phyloP scores from a whole-genome alignment of 2,113 vertebrate species.

The Pseudois nayaur region DNA sequence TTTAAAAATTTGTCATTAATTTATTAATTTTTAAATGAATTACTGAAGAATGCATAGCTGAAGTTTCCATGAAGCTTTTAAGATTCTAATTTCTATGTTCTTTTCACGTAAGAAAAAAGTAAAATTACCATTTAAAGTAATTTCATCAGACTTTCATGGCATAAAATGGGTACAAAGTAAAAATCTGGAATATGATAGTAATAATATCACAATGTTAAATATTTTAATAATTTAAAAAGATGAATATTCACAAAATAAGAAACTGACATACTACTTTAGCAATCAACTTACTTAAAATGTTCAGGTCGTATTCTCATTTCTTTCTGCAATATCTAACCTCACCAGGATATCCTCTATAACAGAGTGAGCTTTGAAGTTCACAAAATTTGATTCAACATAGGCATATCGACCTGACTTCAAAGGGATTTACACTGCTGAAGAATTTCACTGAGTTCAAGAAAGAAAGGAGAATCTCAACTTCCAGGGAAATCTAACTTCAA shows the following conservation, averaged over 20 bases:
- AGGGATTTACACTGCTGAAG: constrained; percentile 50
- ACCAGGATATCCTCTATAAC: constrained; percentile 55
- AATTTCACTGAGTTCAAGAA: constrained; percentile 67
- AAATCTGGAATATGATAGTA: not conserved
- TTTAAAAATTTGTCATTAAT: not conserved
- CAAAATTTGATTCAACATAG: constrained; percentile 67
- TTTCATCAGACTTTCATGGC: not conserved
- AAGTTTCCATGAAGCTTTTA: not conserved
- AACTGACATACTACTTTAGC: constrained; percentile 8
- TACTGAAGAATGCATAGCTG: not conserved
- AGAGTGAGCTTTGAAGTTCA: constrained; percentile 69
- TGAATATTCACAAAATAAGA: constrained; percentile 24
- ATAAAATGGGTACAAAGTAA: not conserved
- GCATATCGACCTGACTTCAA: constrained; percentile 69
- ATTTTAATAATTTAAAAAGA: not conserved
- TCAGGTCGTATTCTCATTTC: constrained; percentile 45
- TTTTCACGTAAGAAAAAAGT: not conserved
- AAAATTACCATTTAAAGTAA: not conserved
- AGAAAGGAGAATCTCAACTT: constrained; percentile 52
- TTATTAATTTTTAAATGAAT: not conserved
- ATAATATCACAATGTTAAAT: not conserved
- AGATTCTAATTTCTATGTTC: not conserved
- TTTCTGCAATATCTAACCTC: constrained; percentile 53
- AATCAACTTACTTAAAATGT: constrained; percentile 58
- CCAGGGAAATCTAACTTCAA: constrained; percentile 60